Base-by-base conservation (phyloP, 2,888 invertebrate genomes). In the Heliothis peltigera region DNA sequence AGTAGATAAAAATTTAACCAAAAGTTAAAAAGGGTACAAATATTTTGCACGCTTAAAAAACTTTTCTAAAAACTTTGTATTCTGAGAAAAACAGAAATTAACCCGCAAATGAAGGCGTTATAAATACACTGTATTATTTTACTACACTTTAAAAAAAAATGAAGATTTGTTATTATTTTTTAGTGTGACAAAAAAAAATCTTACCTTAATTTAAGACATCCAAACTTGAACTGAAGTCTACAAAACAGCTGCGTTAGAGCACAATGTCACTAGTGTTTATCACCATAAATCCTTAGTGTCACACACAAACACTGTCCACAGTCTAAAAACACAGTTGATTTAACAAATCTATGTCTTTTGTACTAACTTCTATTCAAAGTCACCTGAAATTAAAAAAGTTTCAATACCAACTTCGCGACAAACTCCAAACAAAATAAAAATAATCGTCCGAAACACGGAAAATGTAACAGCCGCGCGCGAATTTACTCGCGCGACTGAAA, bases 401-500 rank as follows among this genome's bases (percentile, higher is more conserved):
- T 76, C 70, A 75, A 70, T 61, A 64, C 64, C 73, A 84, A 85
- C 81, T 83, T 81, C 79, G 75, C 75, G 80, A 80, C 76, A 85
- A 84, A 80, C 25, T 83, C 80, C 64, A 83, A 83, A 73, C 81
- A 74, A 82, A 84, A 61, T 64, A 80, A 86, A 84, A 74, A 84
- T 81, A 84, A 81, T 76, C 80, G 81, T 82, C 84, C 84, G 87
- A 85, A 87, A 85, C 86, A 85, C 87, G 81, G 81, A 80, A 87
- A 89, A 88, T 83, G 88, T 83, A 82, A 82, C 87, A 88, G 91
- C 80, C 92, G 93, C 93, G 93, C 93, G 93, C 93, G 92, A 86
- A 81, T 85, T 32, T 85, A 89, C 89, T 88, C 92, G 92, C 94
- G 94, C 94, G 94, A 94, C 95, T 95, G 94, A 94, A 95, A 95